These are phyloP conservation scores for Ivindomyrus marchei DNA, from an alignment of 2,113 vertebrate genomes.

Conservation along the genomic window DNA sequence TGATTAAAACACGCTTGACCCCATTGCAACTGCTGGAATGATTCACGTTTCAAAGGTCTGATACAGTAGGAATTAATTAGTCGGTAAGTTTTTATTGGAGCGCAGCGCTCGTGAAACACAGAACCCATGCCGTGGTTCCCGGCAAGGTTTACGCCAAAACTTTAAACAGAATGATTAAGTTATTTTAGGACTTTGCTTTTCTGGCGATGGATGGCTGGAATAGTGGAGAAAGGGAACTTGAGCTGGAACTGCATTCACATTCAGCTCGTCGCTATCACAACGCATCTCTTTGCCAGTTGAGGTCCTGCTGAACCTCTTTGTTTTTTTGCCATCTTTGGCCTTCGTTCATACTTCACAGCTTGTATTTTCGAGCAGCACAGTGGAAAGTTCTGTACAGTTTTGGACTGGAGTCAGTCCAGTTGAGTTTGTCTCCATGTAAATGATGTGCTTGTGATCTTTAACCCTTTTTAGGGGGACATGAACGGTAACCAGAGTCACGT, in stretches of 20 bases:
- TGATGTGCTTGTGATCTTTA: background rate
- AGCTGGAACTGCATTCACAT: background rate
- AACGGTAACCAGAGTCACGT: background rate
- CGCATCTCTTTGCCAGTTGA: background rate
- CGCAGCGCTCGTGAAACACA: background rate
- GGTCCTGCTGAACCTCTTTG: background rate
- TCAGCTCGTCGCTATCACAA: background rate
- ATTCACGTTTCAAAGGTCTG: conserved; percentile 5
- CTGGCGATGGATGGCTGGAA: background rate
- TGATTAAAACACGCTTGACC: conserved; percentile 15
- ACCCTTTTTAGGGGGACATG: background rate
- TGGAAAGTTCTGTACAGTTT: background rate
- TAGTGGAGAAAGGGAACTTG: background rate
- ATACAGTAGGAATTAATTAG: background rate
- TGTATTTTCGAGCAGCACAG: background rate
- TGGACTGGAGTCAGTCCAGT: background rate
- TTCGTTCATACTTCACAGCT: background rate
- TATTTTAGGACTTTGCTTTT: background rate
- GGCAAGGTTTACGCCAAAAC: conserved; percentile 7
- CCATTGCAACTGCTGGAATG: conserved; percentile 5
- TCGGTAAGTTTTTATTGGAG: background rate
- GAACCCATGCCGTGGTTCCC: conserved; percentile 3
- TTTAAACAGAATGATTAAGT: conserved; percentile 18
- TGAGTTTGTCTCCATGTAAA: background rate
- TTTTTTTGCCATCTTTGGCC: background rate